A percentile compares a stretch with the other conserved stretches of the same genome.
Evolutionary conservation across 2,113 vertebrate species (phyloP).

Genomic region (Channa maculata): DNA sequence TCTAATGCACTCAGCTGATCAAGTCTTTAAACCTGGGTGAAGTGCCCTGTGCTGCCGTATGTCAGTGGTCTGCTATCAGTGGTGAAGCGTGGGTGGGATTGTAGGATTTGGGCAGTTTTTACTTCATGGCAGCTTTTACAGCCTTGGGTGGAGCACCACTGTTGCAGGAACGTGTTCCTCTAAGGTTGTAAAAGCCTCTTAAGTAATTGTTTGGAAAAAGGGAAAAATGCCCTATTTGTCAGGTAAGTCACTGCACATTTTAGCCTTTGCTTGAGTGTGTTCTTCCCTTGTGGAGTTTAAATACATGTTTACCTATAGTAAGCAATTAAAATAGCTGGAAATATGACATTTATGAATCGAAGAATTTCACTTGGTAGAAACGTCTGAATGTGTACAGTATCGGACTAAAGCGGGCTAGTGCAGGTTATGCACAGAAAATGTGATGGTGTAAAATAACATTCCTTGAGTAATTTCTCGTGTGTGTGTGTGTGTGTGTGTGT

Average conservation of each 20-base stretch:
- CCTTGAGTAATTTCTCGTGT: neutral
- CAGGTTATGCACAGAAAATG: no score
- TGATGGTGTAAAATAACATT: neutral
- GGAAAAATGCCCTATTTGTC: neutral
- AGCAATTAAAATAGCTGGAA: neutral
- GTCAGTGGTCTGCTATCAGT: neutral
- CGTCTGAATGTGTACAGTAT: neutral
- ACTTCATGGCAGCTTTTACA: conserved; percentile 5
- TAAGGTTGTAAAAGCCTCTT: conserved; percentile 5
- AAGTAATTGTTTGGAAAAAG: neutral
- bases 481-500: neutral
- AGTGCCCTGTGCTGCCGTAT: neutral
- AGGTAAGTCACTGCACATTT: neutral
- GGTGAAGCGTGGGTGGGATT: conserved; percentile 3
- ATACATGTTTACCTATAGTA: neutral
- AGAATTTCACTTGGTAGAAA: neutral
- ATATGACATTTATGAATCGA: neutral
- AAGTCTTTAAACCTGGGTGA: conserved; percentile 3
- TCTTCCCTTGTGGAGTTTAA: neutral
- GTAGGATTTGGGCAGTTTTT: conserved; percentile 30
- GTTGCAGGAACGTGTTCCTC: conserved; percentile 60
- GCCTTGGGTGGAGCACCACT: conserved; percentile 50
- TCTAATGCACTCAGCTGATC: neutral
- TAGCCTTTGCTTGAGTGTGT: neutral
- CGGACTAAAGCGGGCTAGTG: no score